phyloP scores from a whole-genome alignment of 2,797 vertebrate species.

The Nasua narica region DNA sequence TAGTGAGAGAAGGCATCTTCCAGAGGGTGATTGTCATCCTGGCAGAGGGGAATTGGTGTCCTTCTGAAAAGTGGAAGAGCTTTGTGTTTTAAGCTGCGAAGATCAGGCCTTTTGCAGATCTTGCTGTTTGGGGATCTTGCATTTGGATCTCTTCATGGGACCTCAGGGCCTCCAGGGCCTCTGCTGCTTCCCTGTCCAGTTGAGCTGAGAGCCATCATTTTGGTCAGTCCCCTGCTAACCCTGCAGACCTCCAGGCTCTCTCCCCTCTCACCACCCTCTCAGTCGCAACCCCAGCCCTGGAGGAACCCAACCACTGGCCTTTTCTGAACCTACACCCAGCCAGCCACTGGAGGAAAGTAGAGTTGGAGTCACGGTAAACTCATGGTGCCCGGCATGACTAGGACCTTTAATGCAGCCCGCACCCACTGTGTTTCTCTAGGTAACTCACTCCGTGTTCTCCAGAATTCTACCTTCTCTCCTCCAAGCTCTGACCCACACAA shows the following conservation, averaged over 20 bases:
- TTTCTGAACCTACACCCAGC: neutral
- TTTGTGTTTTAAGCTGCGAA: neutral
- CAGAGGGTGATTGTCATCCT: neutral
- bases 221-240: neutral
- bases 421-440: neutral
- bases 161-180: accelerated
- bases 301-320: neutral
- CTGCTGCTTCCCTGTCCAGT: neutral
- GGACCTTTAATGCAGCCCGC: neutral
- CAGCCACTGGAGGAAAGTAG: neutral
- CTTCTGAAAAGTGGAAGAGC: neutral
- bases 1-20: neutral
- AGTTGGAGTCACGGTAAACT: neutral
- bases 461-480: neutral
- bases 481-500: neutral
- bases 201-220: neutral
- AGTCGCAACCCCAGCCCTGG: neutral
- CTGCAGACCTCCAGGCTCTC: neutral
- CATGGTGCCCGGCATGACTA: neutral
- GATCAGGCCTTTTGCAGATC: neutral
- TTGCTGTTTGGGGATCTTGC: neutral
- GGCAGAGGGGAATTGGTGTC: no score
- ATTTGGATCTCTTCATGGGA: neutral
- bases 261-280: neutral
- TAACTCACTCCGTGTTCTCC: neutral